Evolutionary conservation across 2,888 invertebrate species (phyloP).

Genomic region (Ichneumon xanthorius): DNA sequence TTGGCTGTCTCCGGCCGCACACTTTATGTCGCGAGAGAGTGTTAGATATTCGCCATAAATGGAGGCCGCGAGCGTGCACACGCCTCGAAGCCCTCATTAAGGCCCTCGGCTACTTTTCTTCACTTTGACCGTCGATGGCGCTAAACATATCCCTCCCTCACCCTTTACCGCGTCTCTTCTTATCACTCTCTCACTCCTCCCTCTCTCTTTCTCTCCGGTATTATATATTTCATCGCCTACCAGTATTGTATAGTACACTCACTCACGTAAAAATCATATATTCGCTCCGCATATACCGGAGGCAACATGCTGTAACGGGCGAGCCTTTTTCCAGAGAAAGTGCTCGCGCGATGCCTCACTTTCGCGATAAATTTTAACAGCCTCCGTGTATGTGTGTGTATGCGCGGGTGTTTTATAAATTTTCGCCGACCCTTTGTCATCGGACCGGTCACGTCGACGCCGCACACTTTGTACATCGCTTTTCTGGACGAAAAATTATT

Average conservation of each 20-base stretch:
- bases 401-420: slow-evolving; percentile 31
- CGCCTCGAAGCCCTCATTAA: slow-evolving; percentile 77
- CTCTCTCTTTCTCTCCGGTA: slow-evolving; percentile 35
- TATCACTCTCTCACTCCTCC: slow-evolving; percentile 19
- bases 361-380: slow-evolving; percentile 46
- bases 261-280: background rate
- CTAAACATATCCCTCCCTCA: slow-evolving; percentile 78
- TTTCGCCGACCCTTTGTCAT: slow-evolving; percentile 50
- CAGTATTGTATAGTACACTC: background rate
- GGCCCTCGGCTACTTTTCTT: slow-evolving; percentile 75
- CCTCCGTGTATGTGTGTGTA: background rate
- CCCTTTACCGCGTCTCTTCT: slow-evolving; percentile 40
- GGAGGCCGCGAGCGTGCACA: slow-evolving; percentile 77
- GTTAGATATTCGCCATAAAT: slow-evolving; percentile 10
- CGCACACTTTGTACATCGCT: slow-evolving; percentile 17
- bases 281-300: background rate
- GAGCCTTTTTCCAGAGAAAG: slow-evolving; percentile 24
- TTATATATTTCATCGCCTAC: slow-evolving; percentile 17
- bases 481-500: slow-evolving; percentile 37
- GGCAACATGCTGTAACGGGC: slow-evolving; percentile 3
- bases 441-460: background rate
- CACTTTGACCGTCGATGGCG: slow-evolving; percentile 78
- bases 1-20: slow-evolving; percentile 40
- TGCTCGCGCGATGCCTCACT: background rate
- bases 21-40: slow-evolving; percentile 5